Evolutionary conservation across 2,888 invertebrate genomes (phyloP), one percentile per base, ranked within the genome.

Genomic region (Lycaena phlaeas): DNA sequence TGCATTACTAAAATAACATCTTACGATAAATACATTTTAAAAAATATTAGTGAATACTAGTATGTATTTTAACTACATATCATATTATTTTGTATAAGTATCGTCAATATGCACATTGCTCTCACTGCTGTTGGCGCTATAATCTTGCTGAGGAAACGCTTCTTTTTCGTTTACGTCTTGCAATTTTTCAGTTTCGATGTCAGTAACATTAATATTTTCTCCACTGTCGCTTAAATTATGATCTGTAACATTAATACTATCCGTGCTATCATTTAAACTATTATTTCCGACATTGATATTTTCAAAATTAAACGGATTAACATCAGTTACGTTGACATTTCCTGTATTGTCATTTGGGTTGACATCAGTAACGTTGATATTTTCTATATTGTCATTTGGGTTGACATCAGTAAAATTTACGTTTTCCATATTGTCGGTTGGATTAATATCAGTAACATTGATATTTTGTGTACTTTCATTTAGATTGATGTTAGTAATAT

Each of bases 381-480:
- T 22, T 2, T 22, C 22, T 22, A 5, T 5, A 2, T 40, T 22
- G 29, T 44, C 37, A 3, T 7, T 34, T 31, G 27, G 14, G 38
- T 29, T 39, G 25, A 11, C 12, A 12, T 34, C 34, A 34, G 34
- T 17, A 34, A 34, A 17, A 11, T 22, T 12, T 2, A 17, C 12
- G 12, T 11, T 34, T 34, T 34, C 22, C 18, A 17, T 2, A 25
- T 30, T 30, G 10, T 39, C 30, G 10, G 29, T 29, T 30, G 18
- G 9, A 30, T 11, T 25, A 37, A 53, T 45, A 44, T 64, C 64
- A 31, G 57, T 61, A 1, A 62, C 59, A 43, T 63, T 63, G n/a
- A 65, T 53, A 29, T 9, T 44, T 39, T 15, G 38, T 45, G 27
- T 45, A 7, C 42, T 41, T 7, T 50, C 45, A 18, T 45, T 48